Base-by-base conservation (phyloP, 2,113 vertebrate genomes). In the Passer montanus region DNA sequence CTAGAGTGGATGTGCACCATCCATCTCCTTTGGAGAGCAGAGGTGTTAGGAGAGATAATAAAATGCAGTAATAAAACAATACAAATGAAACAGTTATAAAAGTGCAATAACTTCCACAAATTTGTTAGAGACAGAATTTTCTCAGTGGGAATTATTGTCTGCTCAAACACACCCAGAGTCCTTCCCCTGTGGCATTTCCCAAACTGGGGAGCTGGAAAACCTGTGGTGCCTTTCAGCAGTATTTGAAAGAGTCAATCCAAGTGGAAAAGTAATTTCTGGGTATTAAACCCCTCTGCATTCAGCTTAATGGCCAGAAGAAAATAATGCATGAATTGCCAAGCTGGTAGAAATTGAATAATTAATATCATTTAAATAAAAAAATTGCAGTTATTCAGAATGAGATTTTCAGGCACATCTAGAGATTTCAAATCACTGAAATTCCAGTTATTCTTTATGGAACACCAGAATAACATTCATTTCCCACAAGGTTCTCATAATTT, bases 21-120 rank as follows among this genome's bases (percentile, higher is more conserved):
- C 55, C 74, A 63, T 87, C 73, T 84, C 58, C 83, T 80, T 30
- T 35, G 74, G 79, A 84, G 44, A 93, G 18, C 56, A 69, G 83
- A 87, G 69, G 46, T 16, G 31, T 84, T 72, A 53, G 50, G 58
- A 41, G 15, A 66, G 80, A 47, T 62, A 89, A 92, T 83, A 92
- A 96, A 95, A 93, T 31, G 55, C 59, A 88, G 9, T 47, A 63
- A 84, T 83, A 86, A 84, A 95, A 26, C 59, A 52, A 17, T 52
- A 59, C 63, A 91, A 92, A 92, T 33, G 33, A 60, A 86, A 70
- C 63, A 44, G 75, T 52, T 86, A 47, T 39, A 46, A 88, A 83
- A 88, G 33, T 49, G 26, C 41, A 90, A 12, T 59, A 74, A 80
- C 82, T 94, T 39, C 58, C 43, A 74, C 37, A 20, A 18, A 62